These are phyloP conservation scores for Epinotia demarniana DNA, from an alignment of 2,888 invertebrate genomes.

Conservation along the genomic window DNA sequence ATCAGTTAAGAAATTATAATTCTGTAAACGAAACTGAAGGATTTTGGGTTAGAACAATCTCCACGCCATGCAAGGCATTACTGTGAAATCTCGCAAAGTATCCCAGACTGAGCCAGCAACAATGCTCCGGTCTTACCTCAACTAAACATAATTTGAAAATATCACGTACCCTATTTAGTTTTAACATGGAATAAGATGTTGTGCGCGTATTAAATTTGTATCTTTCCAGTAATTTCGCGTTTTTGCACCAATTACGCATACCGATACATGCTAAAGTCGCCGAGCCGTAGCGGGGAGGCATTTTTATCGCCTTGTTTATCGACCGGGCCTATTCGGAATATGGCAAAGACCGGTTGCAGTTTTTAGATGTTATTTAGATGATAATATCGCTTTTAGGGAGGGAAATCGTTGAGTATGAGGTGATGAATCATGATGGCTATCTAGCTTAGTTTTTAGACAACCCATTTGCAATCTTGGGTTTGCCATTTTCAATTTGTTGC, in stretches of 20 bases:
- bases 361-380: conserved; percentile 35
- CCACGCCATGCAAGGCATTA: too few species aligned
- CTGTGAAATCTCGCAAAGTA: too few species aligned
- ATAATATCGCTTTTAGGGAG: conserved; percentile 27
- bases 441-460: background rate
- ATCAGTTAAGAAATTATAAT: too few species aligned
- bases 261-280: conserved; percentile 52
- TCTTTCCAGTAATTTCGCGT: conserved; percentile 50
- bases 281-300: conserved; percentile 53
- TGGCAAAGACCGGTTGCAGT: conserved; percentile 18
- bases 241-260: conserved; percentile 69
- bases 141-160: background rate
- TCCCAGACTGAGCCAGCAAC: too few species aligned
- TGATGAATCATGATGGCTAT: background rate
- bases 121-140: too few species aligned
- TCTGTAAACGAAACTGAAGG: too few species aligned
- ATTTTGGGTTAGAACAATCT: too few species aligned
- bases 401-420: background rate
- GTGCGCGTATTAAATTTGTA: conserved; percentile 40
- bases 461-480: background rate
- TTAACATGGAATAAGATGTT: conserved; percentile 39
- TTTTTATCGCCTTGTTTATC: conserved; percentile 52
- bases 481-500: background rate
- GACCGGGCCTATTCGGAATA: conserved; percentile 32
- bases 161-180: background rate